Evolutionary conservation across 2,113 vertebrate species (phyloP).

Genomic region (Centropristis striata): DNA sequence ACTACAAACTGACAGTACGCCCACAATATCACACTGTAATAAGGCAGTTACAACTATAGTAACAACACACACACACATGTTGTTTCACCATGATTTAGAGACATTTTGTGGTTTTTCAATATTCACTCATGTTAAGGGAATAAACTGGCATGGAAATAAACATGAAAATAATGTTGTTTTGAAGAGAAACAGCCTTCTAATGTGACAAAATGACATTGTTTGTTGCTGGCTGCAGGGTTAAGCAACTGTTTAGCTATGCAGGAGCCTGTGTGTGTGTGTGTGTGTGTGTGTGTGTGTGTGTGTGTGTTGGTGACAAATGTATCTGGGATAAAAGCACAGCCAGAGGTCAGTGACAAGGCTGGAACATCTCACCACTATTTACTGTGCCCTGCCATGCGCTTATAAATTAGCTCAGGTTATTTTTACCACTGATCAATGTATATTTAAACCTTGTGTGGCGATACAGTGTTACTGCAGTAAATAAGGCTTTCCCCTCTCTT

Average conservation of each 20-base stretch:
- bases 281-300: background rate
- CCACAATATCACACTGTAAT: constrained; percentile 51
- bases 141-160: constrained; percentile 1
- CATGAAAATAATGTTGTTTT: constrained; percentile 27
- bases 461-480: background rate
- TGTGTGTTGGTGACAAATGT: constrained; percentile 54
- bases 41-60: constrained; percentile 39
- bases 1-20: constrained; percentile 32
- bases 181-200: constrained; percentile 23
- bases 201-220: constrained; percentile 23
- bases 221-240: constrained; percentile 7
- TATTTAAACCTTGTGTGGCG: constrained; percentile 65
- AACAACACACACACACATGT: constrained; percentile 16
- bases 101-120: constrained; percentile 18
- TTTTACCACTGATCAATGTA: constrained; percentile 67
- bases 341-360: constrained; percentile 54
- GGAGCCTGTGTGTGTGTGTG: constrained; percentile 26
- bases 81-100: constrained; percentile 25
- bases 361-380: constrained; percentile 52
- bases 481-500: constrained; percentile 5
- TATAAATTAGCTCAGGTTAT: constrained; percentile 62
- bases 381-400: constrained; percentile 38
- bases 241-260: constrained; percentile 22
- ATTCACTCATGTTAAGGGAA: constrained; percentile 5
- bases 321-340: constrained; percentile 55